Percentiles rank a stretch among this genome's conserved stretches.
phyloP scores from a whole-genome alignment of 1,140 invertebrate species.

The Sogatella furcifera region DNA sequence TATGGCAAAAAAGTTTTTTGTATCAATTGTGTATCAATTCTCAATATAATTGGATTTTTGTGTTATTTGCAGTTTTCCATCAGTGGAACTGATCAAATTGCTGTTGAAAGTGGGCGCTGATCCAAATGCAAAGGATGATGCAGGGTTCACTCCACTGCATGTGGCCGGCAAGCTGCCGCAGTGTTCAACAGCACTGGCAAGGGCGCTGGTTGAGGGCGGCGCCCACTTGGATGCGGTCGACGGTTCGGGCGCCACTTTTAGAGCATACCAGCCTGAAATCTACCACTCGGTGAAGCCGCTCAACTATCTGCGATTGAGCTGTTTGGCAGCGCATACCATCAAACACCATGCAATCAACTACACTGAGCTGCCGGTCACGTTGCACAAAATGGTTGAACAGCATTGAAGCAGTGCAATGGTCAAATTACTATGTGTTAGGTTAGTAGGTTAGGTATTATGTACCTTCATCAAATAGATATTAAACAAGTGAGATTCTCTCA shows the following conservation, averaged over 20 bases:
- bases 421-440: too few species aligned
- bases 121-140: slow-evolving; percentile 59
- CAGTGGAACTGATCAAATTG: slow-evolving; percentile 57
- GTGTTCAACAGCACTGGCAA: slow-evolving; percentile 46
- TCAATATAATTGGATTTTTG: too few species aligned
- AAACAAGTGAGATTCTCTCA: too few species aligned
- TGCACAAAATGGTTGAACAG: slow-evolving; percentile 7
- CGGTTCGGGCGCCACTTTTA: slow-evolving; percentile 63
- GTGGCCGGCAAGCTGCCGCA: slow-evolving; percentile 42
- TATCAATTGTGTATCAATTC: too few species aligned
- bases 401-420: slow-evolving; percentile 2
- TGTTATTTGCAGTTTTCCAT: slow-evolving; percentile 35
- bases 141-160: slow-evolving; percentile 75
- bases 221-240: slow-evolving; percentile 85
- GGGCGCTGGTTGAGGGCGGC: slow-evolving; percentile 58
- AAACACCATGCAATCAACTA: slow-evolving; percentile 37
- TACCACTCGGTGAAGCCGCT: slow-evolving; percentile 58
- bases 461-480: too few species aligned
- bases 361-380: not conserved
- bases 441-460: too few species aligned
- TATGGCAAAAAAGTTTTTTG: too few species aligned
- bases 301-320: slow-evolving; percentile 67
- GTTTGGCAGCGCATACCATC: slow-evolving; percentile 67
- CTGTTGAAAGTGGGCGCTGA: slow-evolving; percentile 74
- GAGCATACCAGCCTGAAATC: slow-evolving; percentile 46